Conservation (phyloP, 2,797 vertebrate species). For the Neopelma chrysocephalum region DNA sequence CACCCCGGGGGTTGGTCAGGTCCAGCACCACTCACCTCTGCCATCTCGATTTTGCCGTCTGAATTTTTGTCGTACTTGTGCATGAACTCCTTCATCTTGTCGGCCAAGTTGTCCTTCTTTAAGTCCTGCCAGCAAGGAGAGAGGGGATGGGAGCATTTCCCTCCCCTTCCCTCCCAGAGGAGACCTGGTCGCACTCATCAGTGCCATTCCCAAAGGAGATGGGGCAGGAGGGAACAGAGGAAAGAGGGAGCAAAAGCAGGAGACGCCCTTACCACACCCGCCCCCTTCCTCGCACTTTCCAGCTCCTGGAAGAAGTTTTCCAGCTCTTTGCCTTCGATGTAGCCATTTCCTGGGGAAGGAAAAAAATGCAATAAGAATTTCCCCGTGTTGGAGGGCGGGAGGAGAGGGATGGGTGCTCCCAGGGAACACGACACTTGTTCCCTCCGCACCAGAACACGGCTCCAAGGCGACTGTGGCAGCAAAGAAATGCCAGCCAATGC, state of each 20-base stretch:
- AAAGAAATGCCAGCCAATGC: accelerated
- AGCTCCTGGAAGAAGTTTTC: constrained; percentile 96
- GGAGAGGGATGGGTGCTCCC: background rate
- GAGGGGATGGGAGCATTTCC: background rate
- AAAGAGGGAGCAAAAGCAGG: background rate
- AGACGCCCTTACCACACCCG: constrained; percentile 87
- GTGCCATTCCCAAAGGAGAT: background rate
- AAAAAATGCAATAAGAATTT: background rate
- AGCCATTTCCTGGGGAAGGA: constrained; percentile 88
- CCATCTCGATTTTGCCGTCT: constrained; percentile 95
- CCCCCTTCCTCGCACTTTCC: constrained; percentile 89
- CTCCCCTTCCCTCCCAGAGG: background rate
- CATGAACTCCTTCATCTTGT: constrained; percentile 98
- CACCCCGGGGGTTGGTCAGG: accelerated
- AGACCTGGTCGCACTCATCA: accelerated
- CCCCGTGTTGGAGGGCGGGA: background rate
- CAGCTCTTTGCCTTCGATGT: constrained; percentile 97
- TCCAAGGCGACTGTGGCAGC: background rate
- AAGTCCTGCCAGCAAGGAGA: constrained; percentile 77
- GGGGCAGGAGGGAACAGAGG: background rate
- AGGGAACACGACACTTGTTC: accelerated
- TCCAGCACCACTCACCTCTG: constrained; percentile 83
- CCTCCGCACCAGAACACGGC: accelerated
- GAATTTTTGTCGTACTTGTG: constrained; percentile 96
- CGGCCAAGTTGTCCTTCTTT: constrained; percentile 84